A percentile compares a stretch with the other conserved stretches of the same genome.
phyloP scores from a whole-genome alignment of 2,797 vertebrate genomes.

The Syndactyla subalaris region DNA sequence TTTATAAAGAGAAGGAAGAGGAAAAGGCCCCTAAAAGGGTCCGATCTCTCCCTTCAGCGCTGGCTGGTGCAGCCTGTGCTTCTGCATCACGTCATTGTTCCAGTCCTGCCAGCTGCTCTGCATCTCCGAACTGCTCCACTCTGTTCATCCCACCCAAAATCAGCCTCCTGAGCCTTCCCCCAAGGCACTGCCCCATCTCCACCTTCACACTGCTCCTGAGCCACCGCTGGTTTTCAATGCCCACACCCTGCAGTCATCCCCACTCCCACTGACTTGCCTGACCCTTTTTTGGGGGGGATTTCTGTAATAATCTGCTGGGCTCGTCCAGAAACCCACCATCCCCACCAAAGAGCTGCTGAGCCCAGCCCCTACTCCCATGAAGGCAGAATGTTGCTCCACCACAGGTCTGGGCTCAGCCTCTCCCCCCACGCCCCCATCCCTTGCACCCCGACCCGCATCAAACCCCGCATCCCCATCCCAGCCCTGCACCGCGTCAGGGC shows the following conservation, averaged over 20 bases:
- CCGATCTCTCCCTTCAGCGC: not conserved
- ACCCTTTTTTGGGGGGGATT: not conserved
- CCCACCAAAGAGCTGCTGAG: not conserved
- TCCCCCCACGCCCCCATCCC: not conserved
- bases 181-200: not conserved
- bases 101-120: not conserved
- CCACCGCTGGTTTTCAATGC: not conserved
- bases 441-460: rapidly evolving
- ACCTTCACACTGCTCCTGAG: not conserved
- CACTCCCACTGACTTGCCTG: not conserved
- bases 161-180: not conserved
- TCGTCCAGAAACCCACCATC: not conserved
- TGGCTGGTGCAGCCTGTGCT: not conserved
- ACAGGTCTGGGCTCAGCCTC: not conserved
- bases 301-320: not conserved
- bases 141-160: not conserved
- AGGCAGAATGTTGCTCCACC: not conserved
- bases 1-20: not conserved
- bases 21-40: not conserved
- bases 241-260: not conserved
- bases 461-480: not conserved
- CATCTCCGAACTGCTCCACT: not conserved
- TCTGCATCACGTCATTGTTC: no score
- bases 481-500: not conserved
- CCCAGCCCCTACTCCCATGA: not conserved